Percentiles rank a stretch among this genome's conserved stretches.
phyloP scores from a whole-genome alignment of 2,888 invertebrate species.

The Limenitis camilla region DNA sequence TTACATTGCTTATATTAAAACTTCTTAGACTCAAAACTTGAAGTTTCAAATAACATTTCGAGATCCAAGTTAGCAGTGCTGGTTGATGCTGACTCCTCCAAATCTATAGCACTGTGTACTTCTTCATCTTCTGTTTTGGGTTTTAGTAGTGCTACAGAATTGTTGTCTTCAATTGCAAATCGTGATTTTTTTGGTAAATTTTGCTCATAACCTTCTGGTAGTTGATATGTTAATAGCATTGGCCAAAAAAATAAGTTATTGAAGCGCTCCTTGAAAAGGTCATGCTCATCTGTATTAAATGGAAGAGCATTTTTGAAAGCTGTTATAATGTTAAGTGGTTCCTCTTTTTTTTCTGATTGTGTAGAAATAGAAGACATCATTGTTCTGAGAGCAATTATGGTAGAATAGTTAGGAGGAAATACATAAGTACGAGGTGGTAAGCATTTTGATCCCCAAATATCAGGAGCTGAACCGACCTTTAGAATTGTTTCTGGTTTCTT shows the following conservation, averaged over 20 bases:
- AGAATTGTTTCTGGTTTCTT: constrained; percentile 28
- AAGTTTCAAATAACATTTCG: too few relatives aligned
- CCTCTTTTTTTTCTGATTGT: constrained; percentile 19
- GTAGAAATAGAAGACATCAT: constrained; percentile 37
- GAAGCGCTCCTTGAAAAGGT: constrained; percentile 42
- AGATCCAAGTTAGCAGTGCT: too few relatives aligned
- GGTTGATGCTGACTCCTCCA: too few relatives aligned
- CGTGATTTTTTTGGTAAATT: too few relatives aligned
- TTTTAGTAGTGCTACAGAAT: too few relatives aligned
- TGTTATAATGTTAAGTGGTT: constrained; percentile 28
- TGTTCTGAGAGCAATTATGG: constrained; percentile 48
- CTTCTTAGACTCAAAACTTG: too few relatives aligned
- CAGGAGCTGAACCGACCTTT: constrained; percentile 29
- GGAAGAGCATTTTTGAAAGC: constrained; percentile 34
- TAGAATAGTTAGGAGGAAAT: constrained; percentile 51
- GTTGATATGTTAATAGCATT: constrained; percentile 41
- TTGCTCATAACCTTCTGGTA: constrained; percentile 12
- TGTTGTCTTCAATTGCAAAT: too few relatives aligned
- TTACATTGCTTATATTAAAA: too few relatives aligned
- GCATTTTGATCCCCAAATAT: constrained; percentile 46
- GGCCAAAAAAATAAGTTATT: constrained; percentile 52
- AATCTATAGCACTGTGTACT: too few relatives aligned
- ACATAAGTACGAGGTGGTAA: constrained; percentile 35
- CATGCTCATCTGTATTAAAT: constrained; percentile 37
- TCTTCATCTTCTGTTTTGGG: too few relatives aligned